Conservation (phyloP, 2,888 invertebrate genomes). For the Zygothrica quintamaculata region DNA sequence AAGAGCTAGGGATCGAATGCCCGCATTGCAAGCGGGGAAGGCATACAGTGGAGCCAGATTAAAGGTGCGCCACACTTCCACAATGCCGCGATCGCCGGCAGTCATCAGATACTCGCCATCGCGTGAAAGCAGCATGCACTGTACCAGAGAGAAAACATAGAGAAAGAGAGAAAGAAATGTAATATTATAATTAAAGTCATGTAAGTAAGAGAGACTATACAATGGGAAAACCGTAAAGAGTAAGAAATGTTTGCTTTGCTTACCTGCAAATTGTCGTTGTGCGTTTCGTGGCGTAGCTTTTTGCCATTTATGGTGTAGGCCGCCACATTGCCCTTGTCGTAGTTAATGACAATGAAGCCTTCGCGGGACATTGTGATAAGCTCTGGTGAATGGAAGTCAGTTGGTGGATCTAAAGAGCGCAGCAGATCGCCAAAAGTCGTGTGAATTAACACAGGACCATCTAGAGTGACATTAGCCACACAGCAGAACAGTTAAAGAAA, state of each 20-base stretch:
- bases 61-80: conserved; percentile 99
- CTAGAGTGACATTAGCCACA: too few species aligned
- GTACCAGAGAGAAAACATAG: conserved; percentile 33
- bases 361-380: conserved; percentile 97
- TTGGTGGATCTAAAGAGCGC: conserved; percentile 93
- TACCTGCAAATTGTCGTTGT: conserved; percentile 97
- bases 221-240: too few species aligned
- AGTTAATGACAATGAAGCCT: conserved; percentile 97
- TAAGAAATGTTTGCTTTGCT: too few species aligned
- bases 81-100: conserved; percentile 98
- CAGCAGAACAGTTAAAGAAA: neutral
- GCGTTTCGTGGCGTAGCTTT: conserved; percentile 93
- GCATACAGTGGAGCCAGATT: conserved; percentile 98
- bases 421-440: conserved; percentile 98
- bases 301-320: conserved; percentile 98
- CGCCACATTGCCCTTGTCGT: conserved; percentile 95
- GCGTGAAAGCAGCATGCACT: conserved; percentile 96
- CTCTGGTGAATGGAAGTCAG: conserved; percentile 90
- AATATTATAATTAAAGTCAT: neutral
- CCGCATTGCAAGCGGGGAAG: conserved; percentile 98
- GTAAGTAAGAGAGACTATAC: too few species aligned
- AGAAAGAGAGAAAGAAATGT: conserved; percentile 4
- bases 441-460: conserved; percentile 98
- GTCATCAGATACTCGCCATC: conserved; percentile 99
- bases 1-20: conserved; percentile 96